Conservation (phyloP, 2,113 vertebrate genomes). For the Neodontobutis hainanensis region DNA sequence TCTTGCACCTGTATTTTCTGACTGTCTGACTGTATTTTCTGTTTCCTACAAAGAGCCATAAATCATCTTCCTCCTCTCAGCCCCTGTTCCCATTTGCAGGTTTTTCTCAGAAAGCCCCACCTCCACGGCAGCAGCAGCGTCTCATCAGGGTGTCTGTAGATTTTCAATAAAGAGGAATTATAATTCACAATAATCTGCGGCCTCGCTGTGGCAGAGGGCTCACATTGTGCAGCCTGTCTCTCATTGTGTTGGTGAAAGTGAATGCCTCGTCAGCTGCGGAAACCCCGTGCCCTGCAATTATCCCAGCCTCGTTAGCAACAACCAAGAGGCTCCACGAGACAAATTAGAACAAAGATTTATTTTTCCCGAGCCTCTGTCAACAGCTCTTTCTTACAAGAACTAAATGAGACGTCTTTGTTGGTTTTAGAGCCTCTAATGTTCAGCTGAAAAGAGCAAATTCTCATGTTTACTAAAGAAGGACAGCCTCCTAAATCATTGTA, state of each 20-base stretch:
- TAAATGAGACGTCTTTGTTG: not conserved
- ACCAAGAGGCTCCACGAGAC: not conserved
- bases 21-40: not conserved
- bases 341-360: constrained; percentile 22
- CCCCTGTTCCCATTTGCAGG: not conserved
- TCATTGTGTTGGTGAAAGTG: constrained; percentile 13
- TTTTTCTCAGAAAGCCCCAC: not conserved
- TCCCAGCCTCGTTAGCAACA: constrained; percentile 16
- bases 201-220: constrained; percentile 6
- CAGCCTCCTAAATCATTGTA: not conserved
- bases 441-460: not conserved
- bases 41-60: not conserved
- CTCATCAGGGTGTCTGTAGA: not conserved
- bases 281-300: constrained; percentile 25
- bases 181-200: constrained; percentile 10
- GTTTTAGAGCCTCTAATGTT: not conserved
- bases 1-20: not conserved
- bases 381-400: not conserved
- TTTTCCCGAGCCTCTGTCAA: constrained; percentile 1
- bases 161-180: constrained; percentile 18
- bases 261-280: constrained; percentile 33
- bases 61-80: not conserved
- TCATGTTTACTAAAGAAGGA: not conserved
- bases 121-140: not conserved
- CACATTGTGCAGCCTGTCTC: constrained; percentile 16